Evolutionary conservation across 2,113 vertebrate genomes (phyloP).

Genomic region (Peromyscus polionotus): DNA sequence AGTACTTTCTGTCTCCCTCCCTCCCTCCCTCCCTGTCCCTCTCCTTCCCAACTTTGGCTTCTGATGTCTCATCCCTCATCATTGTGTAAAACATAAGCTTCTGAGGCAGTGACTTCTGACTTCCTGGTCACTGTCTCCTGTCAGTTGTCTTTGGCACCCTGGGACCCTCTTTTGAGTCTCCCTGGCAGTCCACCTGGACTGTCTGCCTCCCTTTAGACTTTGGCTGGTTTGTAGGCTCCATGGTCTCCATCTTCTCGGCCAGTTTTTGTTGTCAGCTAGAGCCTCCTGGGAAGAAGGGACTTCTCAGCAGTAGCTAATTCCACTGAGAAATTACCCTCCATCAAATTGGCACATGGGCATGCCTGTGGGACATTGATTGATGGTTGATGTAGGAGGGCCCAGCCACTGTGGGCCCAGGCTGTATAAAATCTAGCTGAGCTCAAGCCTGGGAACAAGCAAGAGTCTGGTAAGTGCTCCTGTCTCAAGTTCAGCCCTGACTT

Average conservation of each 20-base stretch:
- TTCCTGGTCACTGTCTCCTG: background rate
- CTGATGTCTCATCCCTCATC: background rate
- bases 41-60: background rate
- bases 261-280: background rate
- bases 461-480: background rate
- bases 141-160: background rate
- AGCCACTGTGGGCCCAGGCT: background rate
- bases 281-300: background rate
- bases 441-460: background rate
- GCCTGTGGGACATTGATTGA: background rate
- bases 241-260: background rate
- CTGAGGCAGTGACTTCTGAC: background rate
- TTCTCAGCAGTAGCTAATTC: background rate
- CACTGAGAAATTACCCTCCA: no score
- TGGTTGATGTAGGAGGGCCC: background rate
- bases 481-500: background rate
- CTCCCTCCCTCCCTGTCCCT: no score
- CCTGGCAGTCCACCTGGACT: background rate
- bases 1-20: background rate
- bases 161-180: no score
- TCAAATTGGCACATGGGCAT: background rate
- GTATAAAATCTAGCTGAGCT: background rate
- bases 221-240: background rate
- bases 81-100: background rate
- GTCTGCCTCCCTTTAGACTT: background rate